A percentile compares a stretch with the other conserved stretches of the same genome.
Conservation (phyloP, 2,113 vertebrate genomes). For the Alligator sinensis region DNA sequence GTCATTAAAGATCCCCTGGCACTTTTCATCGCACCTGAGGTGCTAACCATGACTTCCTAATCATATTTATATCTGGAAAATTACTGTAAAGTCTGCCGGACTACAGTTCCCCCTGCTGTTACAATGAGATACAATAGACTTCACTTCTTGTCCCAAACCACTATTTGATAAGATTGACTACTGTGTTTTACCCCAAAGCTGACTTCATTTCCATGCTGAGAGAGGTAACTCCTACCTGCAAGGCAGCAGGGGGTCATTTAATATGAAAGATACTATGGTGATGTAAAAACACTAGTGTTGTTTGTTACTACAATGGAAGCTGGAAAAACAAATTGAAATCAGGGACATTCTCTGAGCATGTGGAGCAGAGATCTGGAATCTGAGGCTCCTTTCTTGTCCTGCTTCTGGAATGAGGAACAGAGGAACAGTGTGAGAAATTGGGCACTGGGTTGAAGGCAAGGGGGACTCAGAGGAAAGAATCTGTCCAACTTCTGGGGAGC, state of each 20-base stretch:
- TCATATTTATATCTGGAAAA: conserved; percentile 22
- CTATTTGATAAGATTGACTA: not conserved
- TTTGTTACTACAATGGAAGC: not conserved
- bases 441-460: not conserved
- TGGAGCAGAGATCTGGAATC: not conserved
- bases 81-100: conserved; percentile 1
- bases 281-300: not conserved
- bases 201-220: not conserved
- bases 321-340: not conserved
- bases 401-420: not conserved
- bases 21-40: not conserved
- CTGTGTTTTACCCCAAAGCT: conserved; percentile 15
- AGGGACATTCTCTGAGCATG: not conserved
- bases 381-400: rapidly evolving
- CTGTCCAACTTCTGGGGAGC: not conserved
- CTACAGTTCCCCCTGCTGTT: conserved; percentile 66
- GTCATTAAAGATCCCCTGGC: conserved; percentile 34
- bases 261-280: not conserved
- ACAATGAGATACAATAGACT: conserved; percentile 54
- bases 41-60: not conserved
- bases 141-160: conserved; percentile 46
- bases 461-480: not conserved
- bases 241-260: not conserved
- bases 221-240: not conserved
- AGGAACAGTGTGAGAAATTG: not conserved